A percentile compares a stretch with the other conserved stretches of the same genome.
Evolutionary conservation across 1,140 invertebrate species (phyloP).

Genomic region (Stegodyphus mimosarum): DNA sequence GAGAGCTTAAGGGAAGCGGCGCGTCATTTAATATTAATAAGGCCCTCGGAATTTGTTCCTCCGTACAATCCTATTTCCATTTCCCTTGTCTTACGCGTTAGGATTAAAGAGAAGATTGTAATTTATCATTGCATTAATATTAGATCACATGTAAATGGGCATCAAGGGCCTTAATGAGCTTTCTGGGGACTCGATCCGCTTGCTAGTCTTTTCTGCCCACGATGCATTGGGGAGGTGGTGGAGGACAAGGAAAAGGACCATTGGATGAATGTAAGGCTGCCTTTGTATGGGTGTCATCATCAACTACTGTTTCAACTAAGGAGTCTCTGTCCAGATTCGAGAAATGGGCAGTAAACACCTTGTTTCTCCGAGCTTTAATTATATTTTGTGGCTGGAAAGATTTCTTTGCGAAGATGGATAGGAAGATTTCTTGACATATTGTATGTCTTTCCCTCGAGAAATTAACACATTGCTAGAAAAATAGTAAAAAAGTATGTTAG

Average conservation of each 20-base stretch:
- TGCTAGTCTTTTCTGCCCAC: conserved; percentile 9
- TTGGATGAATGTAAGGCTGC: conserved; percentile 2
- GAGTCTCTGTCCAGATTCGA: neutral
- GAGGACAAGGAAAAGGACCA: no score
- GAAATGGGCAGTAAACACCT: neutral
- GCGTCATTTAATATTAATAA: conserved; percentile 60
- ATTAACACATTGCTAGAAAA: no score
- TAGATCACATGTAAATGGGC: conserved; percentile 61
- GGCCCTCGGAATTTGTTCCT: conserved; percentile 44
- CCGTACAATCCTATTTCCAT: conserved; percentile 56
- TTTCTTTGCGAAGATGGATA: no score
- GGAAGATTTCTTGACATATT: no score
- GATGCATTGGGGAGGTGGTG: neutral
- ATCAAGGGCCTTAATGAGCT: conserved; percentile 47
- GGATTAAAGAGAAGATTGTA: conserved; percentile 59
- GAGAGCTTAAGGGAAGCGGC: conserved; percentile 7
- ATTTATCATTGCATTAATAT: conserved; percentile 61
- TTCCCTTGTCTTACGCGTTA: conserved; percentile 43
- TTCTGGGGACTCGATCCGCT: conserved; percentile 28
- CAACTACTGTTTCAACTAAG: conserved; percentile 22
- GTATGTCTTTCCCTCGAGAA: no score
- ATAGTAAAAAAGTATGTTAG: no score
- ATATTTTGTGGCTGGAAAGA: no score
- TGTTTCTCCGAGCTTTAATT: no score
- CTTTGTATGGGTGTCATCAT: conserved; percentile 22